Evolutionary conservation across 1,140 invertebrate species (phyloP).

Genomic region (Lutraria rhynchaena): DNA sequence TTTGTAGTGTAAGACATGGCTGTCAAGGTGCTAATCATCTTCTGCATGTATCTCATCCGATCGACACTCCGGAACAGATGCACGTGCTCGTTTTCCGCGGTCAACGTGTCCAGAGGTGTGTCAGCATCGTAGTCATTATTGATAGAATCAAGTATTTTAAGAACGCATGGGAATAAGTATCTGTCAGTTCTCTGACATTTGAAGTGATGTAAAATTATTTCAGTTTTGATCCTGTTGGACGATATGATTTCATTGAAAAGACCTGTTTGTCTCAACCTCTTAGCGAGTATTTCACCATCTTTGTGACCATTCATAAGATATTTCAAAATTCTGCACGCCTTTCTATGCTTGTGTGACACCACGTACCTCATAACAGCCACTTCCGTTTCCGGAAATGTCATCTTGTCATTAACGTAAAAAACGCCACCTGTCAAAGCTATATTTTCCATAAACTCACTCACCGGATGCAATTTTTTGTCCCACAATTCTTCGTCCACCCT

Average conservation of each 20-base stretch:
- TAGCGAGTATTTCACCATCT: conserved; percentile 4
- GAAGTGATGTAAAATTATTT: conserved; percentile 24
- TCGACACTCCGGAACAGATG: conserved; percentile 28
- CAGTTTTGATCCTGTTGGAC: conserved; percentile 26
- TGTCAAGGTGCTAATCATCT: background rate
- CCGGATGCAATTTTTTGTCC: background rate
- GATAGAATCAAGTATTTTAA: background rate
- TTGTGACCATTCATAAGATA: conserved; percentile 24
- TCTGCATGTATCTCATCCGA: background rate
- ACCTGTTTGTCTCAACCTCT: background rate
- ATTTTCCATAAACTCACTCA: background rate
- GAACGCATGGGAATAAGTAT: conserved; percentile 1
- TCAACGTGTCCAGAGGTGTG: background rate
- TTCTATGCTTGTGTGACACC: conserved; percentile 15
- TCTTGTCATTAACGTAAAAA: background rate
- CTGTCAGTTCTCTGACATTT: background rate
- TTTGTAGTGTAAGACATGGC: background rate
- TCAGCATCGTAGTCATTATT: conserved; percentile 5
- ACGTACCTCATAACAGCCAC: background rate
- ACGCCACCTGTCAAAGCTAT: conserved; percentile 1
- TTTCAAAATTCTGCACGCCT: conserved; percentile 24
- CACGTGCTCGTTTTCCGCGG: too few species aligned
- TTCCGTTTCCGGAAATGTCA: conserved; percentile 34
- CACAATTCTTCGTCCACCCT: background rate
- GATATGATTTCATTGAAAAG: conserved; percentile 3